These are phyloP conservation scores for Tretioscincus oriximinensis DNA, from an alignment of 2,113 vertebrate genomes.

Conservation along the genomic window DNA sequence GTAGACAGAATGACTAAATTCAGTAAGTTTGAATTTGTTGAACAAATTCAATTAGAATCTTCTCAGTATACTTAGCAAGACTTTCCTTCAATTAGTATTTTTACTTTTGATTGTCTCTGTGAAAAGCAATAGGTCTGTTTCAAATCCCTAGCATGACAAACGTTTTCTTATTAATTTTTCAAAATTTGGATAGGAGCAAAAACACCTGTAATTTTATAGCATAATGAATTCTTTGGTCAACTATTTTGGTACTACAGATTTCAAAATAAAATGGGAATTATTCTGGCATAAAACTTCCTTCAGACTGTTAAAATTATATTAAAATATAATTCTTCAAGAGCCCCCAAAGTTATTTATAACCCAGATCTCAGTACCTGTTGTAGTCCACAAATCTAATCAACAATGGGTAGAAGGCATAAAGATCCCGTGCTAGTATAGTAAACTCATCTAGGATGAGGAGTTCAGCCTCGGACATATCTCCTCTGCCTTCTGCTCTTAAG, in stretches of 20 bases:
- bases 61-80: not conserved
- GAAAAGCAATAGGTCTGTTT: not conserved
- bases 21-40: too few species aligned
- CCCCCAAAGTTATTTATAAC: not conserved
- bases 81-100: not conserved
- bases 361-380: constrained; percentile 83
- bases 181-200: not conserved
- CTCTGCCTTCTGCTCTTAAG: constrained; percentile 89
- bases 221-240: not conserved
- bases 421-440: constrained; percentile 89
- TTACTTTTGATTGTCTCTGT: not conserved
- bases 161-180: too few species aligned
- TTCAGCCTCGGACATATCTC: constrained; percentile 95
- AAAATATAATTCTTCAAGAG: not conserved
- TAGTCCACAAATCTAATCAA: constrained; percentile 96
- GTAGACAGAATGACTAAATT: too few species aligned
- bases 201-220: not conserved
- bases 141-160: not conserved
- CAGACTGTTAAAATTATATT: too few species aligned
- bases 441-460: constrained; percentile 96
- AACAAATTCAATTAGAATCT: too few species aligned
- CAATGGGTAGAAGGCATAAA: constrained; percentile 96
- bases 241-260: not conserved
- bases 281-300: not conserved
- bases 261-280: not conserved